Evolutionary conservation across 2,113 vertebrate species (phyloP).

Genomic region (Antechinus stuartii): DNA sequence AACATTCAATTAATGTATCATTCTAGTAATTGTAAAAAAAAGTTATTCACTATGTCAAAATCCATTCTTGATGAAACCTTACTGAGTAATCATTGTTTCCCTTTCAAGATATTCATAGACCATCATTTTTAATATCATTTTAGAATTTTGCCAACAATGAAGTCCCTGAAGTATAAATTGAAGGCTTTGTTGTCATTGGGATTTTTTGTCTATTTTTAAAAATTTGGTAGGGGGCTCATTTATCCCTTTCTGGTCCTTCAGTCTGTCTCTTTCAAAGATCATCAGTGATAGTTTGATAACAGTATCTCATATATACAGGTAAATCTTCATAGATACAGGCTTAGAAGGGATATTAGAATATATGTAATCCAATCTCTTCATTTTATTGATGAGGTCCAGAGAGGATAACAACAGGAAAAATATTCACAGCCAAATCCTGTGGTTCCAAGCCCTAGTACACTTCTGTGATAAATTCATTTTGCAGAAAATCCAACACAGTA

Average conservation of each 20-base stretch:
- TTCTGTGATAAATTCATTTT: neutral
- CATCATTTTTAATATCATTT: neutral
- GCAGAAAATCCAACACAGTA: neutral
- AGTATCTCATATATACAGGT: neutral
- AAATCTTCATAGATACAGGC: neutral
- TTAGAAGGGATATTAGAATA: neutral
- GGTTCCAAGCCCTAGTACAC: neutral
- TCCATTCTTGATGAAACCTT: neutral
- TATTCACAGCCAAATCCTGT: neutral
- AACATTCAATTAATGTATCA: neutral
- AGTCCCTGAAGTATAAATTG: neutral
- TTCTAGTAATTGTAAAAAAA: neutral
- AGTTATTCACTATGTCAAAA: neutral
- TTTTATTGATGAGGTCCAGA: neutral
- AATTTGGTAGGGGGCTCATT: neutral
- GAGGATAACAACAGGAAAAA: neutral
- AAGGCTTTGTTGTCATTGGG: neutral
- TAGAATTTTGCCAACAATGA: neutral
- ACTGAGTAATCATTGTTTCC: neutral
- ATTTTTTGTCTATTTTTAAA: too few species aligned
- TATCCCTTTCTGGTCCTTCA: neutral
- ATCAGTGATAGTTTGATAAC: neutral
- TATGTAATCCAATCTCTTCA: neutral
- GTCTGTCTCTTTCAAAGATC: neutral
- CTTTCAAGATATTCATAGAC: neutral